phyloP scores from a whole-genome alignment of 1,140 invertebrate species.

The Bombus waltoni region DNA sequence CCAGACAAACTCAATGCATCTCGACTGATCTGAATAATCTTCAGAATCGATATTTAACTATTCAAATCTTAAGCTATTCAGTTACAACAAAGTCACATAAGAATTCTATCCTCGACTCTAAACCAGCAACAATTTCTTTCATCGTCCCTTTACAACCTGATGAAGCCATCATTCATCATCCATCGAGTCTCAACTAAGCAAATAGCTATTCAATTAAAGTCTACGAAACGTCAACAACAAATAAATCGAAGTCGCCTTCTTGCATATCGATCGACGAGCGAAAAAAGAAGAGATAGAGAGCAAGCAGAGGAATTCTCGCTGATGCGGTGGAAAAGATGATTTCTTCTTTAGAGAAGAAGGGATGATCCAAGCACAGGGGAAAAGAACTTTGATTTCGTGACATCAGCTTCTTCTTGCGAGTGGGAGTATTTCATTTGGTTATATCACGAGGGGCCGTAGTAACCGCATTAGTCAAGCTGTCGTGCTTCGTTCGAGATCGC shows the following conservation, averaged over 20 bases:
- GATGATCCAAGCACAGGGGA: not conserved
- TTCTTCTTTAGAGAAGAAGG: conserved; percentile 36
- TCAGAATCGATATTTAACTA: too few relatives aligned
- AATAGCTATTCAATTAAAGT: not conserved
- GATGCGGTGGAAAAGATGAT: conserved; percentile 42
- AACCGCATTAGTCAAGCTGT: conserved; percentile 65
- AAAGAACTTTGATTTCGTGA: conserved; percentile 50
- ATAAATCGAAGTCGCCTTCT: not conserved
- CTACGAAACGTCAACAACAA: not conserved
- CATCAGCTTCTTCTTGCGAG: conserved; percentile 44
- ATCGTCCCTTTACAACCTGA: too few relatives aligned
- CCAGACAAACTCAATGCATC: too few relatives aligned
- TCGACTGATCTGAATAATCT: too few relatives aligned
- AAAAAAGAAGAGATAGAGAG: too few relatives aligned
- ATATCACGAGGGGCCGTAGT: conserved; percentile 36
- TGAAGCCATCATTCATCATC: too few relatives aligned
- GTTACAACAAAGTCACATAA: too few relatives aligned
- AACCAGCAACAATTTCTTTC: too few relatives aligned
- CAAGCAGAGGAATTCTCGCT: conserved; percentile 31
- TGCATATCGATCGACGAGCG: not conserved
- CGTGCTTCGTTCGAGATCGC: conserved; percentile 58
- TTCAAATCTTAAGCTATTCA: too few relatives aligned
- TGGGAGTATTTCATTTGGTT: conserved; percentile 54
- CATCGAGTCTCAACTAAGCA: too few relatives aligned
- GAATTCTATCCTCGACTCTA: too few relatives aligned